phyloP scores from a whole-genome alignment of 2,888 invertebrate species.

The Nowickia ferox region DNA sequence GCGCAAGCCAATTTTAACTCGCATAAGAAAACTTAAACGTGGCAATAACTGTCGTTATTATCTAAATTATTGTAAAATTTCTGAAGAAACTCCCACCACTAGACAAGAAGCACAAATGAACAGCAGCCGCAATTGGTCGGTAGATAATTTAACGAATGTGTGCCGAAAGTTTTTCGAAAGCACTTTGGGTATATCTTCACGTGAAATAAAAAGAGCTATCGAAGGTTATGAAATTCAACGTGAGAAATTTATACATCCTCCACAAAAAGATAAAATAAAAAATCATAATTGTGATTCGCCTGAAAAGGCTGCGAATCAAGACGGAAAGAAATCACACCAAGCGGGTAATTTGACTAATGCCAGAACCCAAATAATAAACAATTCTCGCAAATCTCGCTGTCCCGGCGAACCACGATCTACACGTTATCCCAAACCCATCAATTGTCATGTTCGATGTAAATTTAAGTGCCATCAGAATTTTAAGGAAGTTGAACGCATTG shows the following conservation, averaged over 20 bases:
- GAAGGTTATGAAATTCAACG: slow-evolving; percentile 58
- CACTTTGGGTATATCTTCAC: slow-evolving; percentile 52
- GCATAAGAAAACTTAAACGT: slow-evolving; percentile 51
- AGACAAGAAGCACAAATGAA: neutral
- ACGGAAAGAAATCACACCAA: neutral
- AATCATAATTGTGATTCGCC: neutral
- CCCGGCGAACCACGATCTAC: slow-evolving; percentile 59
- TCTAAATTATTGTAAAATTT: slow-evolving; percentile 42
- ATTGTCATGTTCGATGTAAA: slow-evolving; percentile 71
- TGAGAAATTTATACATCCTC: slow-evolving; percentile 25
- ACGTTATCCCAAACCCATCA: slow-evolving; percentile 72
- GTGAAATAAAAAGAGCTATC: slow-evolving; percentile 60
- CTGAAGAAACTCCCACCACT: neutral
- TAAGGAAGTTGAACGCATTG: slow-evolving; percentile 70
- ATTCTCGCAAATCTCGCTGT: slow-evolving; percentile 41
- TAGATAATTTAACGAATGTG: slow-evolving; percentile 55
- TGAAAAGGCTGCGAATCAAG: neutral
- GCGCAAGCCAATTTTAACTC: slow-evolving; percentile 43
- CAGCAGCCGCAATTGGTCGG: neutral
- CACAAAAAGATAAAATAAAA: slow-evolving; percentile 33
- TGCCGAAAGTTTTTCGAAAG: slow-evolving; percentile 70
- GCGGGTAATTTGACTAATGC: slow-evolving; percentile 43
- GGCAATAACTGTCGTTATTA: slow-evolving; percentile 64
- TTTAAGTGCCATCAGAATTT: slow-evolving; percentile 72
- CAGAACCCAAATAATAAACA: slow-evolving; percentile 32